Conservation (phyloP, 2,888 invertebrate species). For the Mesorhabditis sp. region DNA sequence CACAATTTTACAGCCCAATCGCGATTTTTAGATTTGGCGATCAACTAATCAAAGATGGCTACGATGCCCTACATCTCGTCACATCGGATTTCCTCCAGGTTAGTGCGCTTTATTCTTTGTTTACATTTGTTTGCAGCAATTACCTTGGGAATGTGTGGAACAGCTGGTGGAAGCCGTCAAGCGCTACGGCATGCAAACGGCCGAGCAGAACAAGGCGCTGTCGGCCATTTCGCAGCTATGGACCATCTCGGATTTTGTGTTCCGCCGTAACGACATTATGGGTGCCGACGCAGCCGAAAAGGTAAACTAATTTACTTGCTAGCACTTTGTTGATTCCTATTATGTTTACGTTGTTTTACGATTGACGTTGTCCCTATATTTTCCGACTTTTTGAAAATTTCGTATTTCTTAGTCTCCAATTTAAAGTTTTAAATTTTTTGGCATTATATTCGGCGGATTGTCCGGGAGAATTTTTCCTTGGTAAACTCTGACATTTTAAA, state of each 20-base stretch:
- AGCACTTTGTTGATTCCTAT: no score
- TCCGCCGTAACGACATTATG: slow-evolving; percentile 31
- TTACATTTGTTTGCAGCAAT: slow-evolving; percentile 66
- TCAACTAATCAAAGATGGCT: slow-evolving; percentile 84
- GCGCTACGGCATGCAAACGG: slow-evolving; percentile 90
- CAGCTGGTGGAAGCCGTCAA: slow-evolving; percentile 76
- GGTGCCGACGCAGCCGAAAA: slow-evolving; percentile 32
- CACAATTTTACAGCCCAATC: background rate
- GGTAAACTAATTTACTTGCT: background rate
- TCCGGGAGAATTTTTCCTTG: slow-evolving; percentile 57
- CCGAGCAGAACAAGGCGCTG: slow-evolving; percentile 91
- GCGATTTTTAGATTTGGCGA: slow-evolving; percentile 78
- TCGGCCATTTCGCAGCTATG: slow-evolving; percentile 96
- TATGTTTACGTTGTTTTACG: no score
- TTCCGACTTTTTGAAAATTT: no score
- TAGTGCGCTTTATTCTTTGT: slow-evolving; percentile 72
- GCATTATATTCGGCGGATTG: background rate
- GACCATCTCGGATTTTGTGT: slow-evolving; percentile 90
- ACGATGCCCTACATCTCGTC: slow-evolving; percentile 93
- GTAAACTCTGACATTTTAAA: slow-evolving; percentile 12
- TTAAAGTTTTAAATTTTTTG: background rate
- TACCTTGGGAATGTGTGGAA: slow-evolving; percentile 81
- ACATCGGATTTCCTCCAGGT: slow-evolving; percentile 75
- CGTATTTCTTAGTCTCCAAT: no score
- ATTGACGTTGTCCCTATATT: no score